Base-by-base conservation (phyloP, 2,113 vertebrate genomes). In the Passerina amoena region DNA sequence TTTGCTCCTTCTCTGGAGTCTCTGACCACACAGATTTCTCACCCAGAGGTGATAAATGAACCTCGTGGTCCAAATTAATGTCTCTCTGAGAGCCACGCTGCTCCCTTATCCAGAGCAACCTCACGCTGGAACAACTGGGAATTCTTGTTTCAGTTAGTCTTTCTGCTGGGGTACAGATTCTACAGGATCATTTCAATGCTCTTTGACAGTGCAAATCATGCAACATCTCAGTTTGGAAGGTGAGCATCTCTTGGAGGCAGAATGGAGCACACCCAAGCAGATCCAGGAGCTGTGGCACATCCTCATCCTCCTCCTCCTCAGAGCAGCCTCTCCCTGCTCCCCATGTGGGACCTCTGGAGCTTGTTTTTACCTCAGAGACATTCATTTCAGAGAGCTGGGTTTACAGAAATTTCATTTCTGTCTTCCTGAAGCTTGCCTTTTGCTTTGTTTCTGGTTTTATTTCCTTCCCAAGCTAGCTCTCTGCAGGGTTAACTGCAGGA, bases 61-160 rank as follows among this genome's bases (percentile, higher is more conserved):
- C 54, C n/a, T 65, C 3, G 0, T 7, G 11, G 11, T 10, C 70
- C 68, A 48, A 16, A 14, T 33, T 5, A 11, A 21, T 2, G 11
- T 10, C 37, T 57, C 21, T 8, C 18, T 16, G 60, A 80, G 35
- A 88, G 42, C n/a, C 50, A 17, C 66, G 2, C 28, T 18, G 12
- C 47, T 73, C 86, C 3, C 0, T 21, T 18, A 50, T 2, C 20
- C 42, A 72, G 20, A 80, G 47, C 25, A n/a, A 30, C 1, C 28
- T 35, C 47, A 31, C 2, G 0, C 50, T 0, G 40, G 48, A 53
- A 75, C 38, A 71, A 6, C 4, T 3, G 9, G 3, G 5, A 1
- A 10, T 54, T 69, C 35, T 35, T 33, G 22, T 10, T 60, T 33
- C 10, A 7, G 44, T 51, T 48, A 0, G 20, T n/a, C 54, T 76